Conservation (phyloP, 2,888 invertebrate genomes). For the Drosophila neotestacea region DNA sequence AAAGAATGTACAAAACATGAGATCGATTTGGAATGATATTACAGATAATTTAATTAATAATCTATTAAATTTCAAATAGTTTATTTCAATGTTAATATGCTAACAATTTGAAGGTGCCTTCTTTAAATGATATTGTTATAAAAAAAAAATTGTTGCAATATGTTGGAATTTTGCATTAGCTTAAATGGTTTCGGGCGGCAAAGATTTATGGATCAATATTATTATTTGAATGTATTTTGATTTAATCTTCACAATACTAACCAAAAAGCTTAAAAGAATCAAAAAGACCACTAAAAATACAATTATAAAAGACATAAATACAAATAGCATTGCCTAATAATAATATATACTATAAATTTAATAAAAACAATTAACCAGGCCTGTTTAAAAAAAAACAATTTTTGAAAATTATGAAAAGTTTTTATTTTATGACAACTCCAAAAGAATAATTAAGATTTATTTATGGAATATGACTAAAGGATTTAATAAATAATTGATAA, state of each 20-base stretch:
- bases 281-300: conserved; percentile 13
- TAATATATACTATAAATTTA: not conserved
- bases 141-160: conserved; percentile 15
- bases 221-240: conserved; percentile 11
- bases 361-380: not conserved
- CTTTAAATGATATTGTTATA: conserved; percentile 37
- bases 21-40: conserved; percentile 18
- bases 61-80: conserved; percentile 10
- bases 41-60: conserved; percentile 12
- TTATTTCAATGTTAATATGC: conserved; percentile 15
- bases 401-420: not conserved
- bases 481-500: not conserved
- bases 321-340: not conserved
- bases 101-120: conserved; percentile 58
- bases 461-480: not conserved
- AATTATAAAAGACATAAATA: not conserved
- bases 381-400: too few relatives aligned
- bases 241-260: conserved; percentile 6
- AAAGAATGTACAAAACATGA: conserved; percentile 58
- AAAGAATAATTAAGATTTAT: not conserved
- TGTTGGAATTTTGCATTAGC: conserved; percentile 34
- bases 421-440: not conserved
- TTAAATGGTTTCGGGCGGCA: conserved; percentile 56
- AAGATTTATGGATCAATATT: conserved; percentile 7
- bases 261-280: not conserved